Evolutionary conservation across 2,113 vertebrate genomes (phyloP).

Genomic region (Elaphurus davidianus): DNA sequence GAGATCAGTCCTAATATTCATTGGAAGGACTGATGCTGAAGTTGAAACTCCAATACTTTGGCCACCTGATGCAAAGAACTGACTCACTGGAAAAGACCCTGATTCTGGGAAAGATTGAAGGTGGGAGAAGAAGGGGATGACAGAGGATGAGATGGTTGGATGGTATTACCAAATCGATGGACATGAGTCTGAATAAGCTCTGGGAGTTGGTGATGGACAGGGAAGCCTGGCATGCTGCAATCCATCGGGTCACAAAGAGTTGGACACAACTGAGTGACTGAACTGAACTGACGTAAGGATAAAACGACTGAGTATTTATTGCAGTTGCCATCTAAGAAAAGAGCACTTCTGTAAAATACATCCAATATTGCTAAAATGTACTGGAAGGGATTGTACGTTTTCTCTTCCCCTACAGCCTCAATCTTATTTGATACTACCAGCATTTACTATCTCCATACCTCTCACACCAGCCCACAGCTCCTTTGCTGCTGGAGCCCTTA

Average conservation of each 20-base stretch:
- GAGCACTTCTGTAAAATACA: not conserved
- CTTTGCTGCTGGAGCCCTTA: not conserved
- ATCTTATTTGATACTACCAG: not conserved
- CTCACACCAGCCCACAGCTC: not conserved
- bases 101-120: not conserved
- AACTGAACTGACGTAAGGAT: not conserved
- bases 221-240: not conserved
- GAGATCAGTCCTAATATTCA: not conserved
- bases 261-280: not conserved
- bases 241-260: not conserved
- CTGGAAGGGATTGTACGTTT: not conserved
- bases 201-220: not conserved
- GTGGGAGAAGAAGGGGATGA: accelerated
- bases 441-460: not conserved
- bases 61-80: not conserved
- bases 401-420: not conserved
- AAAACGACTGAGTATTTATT: not conserved
- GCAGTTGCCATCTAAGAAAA: not conserved
- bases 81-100: not conserved
- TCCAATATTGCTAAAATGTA: not conserved
- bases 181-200: not conserved
- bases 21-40: not conserved
- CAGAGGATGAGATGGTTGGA: not conserved
- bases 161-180: accelerated
- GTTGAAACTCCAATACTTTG: not conserved